phyloP scores from a whole-genome alignment of 2,888 invertebrate species.

The Melitaea athalia region DNA sequence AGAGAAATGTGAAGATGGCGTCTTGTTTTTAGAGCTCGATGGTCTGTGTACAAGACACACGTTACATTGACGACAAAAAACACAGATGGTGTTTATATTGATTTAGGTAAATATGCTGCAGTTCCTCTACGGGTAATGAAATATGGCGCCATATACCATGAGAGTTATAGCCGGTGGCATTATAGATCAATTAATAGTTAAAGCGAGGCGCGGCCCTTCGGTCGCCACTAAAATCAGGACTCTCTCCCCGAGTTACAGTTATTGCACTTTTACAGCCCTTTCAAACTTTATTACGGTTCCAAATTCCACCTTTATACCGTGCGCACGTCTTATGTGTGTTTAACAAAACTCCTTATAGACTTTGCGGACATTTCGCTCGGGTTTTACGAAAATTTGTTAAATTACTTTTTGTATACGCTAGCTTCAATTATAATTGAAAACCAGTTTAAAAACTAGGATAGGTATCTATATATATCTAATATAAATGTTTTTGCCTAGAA shows the following conservation, averaged over 20 bases:
- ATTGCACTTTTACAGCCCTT: conserved; percentile 81
- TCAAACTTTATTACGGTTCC: conserved; percentile 80
- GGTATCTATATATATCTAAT: too few relatives aligned
- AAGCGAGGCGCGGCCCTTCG: conserved; percentile 60
- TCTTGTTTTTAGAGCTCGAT: too few relatives aligned
- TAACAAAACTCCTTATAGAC: conserved; percentile 54
- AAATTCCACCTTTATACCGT: conserved; percentile 66
- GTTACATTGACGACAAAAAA: too few relatives aligned
- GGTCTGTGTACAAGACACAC: too few relatives aligned
- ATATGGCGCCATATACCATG: conserved; percentile 14
- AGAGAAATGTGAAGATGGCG: too few relatives aligned
- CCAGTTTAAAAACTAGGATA: too few relatives aligned
- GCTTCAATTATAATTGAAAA: too few relatives aligned
- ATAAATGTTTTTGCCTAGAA: too few relatives aligned
- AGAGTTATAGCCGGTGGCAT: conserved; percentile 40
- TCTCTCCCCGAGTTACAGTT: conserved; percentile 76
- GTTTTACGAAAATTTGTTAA: conserved; percentile 17
- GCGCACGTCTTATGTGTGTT: conserved; percentile 65
- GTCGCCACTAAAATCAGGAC: conserved; percentile 77
- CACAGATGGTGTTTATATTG: too few relatives aligned
- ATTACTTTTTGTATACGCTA: neutral
- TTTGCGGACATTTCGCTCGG: conserved; percentile 14
- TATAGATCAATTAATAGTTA: conserved; percentile 76
- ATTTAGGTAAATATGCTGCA: too few relatives aligned
- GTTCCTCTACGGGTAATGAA: neutral